phyloP scores from a whole-genome alignment of 2,888 invertebrate genomes.

The Hypselothyrea guttata region DNA sequence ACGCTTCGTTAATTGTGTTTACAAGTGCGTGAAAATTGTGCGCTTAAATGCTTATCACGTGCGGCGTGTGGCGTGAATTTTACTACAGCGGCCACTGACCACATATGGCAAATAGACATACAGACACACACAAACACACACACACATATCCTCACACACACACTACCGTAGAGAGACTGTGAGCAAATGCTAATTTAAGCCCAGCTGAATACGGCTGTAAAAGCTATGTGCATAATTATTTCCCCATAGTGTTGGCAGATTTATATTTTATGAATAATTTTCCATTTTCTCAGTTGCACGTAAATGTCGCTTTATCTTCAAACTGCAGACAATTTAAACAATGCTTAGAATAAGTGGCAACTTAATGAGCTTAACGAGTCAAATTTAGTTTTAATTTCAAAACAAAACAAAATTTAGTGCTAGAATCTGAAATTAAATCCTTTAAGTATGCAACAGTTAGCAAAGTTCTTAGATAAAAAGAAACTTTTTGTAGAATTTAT shows the following conservation, averaged over 20 bases:
- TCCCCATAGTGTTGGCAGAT: conserved; percentile 21
- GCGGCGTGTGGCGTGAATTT: conserved; percentile 63
- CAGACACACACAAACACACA: conserved; percentile 14
- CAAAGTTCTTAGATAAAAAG: too few relatives aligned
- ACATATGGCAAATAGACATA: conserved; percentile 29
- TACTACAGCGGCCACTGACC: conserved; percentile 52
- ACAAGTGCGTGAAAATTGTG: conserved; percentile 75
- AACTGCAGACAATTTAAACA: conserved; percentile 4
- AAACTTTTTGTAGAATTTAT: too few relatives aligned
- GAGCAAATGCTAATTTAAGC: conserved; percentile 49
- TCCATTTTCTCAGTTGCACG: not conserved
- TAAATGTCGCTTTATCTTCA: conserved; percentile 12
- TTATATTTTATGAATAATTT: conserved; percentile 11
- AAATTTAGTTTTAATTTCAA: too few relatives aligned
- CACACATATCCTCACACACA: conserved; percentile 6
- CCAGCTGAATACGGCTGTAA: conserved; percentile 40
- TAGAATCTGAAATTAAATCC: too few relatives aligned
- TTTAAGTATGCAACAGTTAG: too few relatives aligned
- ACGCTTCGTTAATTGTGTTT: conserved; percentile 73
- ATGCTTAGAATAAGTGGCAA: not conserved
- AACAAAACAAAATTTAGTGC: too few relatives aligned
- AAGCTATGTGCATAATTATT: conserved; percentile 38
- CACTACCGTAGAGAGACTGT: conserved; percentile 4
- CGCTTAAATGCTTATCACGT: conserved; percentile 76
- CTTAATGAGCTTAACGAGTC: too few relatives aligned